Percentiles rank a stretch among this genome's conserved stretches.
These are phyloP conservation scores for Lophura nycthemera DNA, from an alignment of 2,113 vertebrate species.

Conservation along the genomic window DNA sequence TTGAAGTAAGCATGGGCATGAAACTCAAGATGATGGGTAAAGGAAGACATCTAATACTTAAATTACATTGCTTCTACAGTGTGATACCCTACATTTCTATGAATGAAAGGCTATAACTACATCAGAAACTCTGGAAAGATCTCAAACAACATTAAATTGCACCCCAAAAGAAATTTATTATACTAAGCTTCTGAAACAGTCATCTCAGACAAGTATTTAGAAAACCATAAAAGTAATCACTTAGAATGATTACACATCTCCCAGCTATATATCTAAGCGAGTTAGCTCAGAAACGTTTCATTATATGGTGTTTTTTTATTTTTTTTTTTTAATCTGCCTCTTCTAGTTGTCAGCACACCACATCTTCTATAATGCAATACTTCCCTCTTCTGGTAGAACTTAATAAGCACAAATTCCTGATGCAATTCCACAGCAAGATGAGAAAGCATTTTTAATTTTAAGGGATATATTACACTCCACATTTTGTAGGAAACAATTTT, in stretches of 20 bases:
- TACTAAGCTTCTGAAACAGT: accelerated
- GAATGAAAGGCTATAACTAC: not conserved
- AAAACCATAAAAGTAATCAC: not conserved
- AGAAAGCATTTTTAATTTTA: not conserved
- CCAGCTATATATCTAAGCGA: not conserved
- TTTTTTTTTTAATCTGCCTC: not conserved
- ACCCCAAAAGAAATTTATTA: too few species aligned
- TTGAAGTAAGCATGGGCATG: not conserved
- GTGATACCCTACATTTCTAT: accelerated
- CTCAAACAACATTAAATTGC: not conserved
- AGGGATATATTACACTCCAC: not conserved
- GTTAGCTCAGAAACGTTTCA: not conserved
- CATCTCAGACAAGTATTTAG: not conserved
- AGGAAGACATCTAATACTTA: not conserved
- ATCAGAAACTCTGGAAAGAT: not conserved
- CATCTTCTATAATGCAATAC: not conserved
- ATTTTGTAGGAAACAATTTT: not conserved
- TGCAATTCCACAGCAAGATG: not conserved
- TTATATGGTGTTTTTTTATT: not conserved
- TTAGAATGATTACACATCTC: not conserved
- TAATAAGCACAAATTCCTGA: not conserved
- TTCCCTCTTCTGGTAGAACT: slow-evolving; percentile 49
- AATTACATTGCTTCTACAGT: not conserved
- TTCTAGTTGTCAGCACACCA: not conserved
- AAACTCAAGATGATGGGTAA: not conserved